Evolutionary conservation across 2,888 invertebrate genomes (phyloP).

Genomic region (Agrenia bidenticulata): DNA sequence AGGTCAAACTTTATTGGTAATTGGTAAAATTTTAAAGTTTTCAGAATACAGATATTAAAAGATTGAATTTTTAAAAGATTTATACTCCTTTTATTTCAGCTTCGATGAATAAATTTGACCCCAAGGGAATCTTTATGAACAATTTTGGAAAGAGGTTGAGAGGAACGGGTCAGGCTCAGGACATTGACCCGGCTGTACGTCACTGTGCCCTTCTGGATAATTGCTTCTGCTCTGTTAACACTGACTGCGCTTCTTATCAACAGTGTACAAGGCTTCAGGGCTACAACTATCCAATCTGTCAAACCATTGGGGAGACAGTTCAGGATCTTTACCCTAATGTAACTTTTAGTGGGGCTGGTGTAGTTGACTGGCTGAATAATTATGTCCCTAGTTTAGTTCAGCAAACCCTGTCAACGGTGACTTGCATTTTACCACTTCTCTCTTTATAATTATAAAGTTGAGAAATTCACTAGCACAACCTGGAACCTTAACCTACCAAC

Average conservation of each 20-base stretch:
- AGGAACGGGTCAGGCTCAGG: neutral
- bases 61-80: too few relatives aligned
- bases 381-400: too few relatives aligned
- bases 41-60: neutral
- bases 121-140: conserved; percentile 21
- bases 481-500: too few relatives aligned
- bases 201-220: conserved; percentile 32
- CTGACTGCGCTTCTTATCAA: conserved; percentile 19
- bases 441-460: too few relatives aligned
- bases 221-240: conserved; percentile 20
- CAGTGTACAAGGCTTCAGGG: conserved; percentile 7
- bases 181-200: conserved; percentile 7
- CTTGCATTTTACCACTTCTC: too few relatives aligned
- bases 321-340: too few relatives aligned
- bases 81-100: neutral
- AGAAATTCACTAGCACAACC: too few relatives aligned
- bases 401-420: too few relatives aligned
- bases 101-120: conserved; percentile 15
- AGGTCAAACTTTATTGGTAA: conserved; percentile 11
- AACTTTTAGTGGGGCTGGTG: too few relatives aligned
- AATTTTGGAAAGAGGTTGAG: conserved; percentile 19
- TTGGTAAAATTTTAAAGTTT: neutral
- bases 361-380: too few relatives aligned
- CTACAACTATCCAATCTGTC: conserved; percentile 6
- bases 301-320: conserved; percentile 9